phyloP scores from a whole-genome alignment of 1,140 invertebrate species.

The Penaeus japonicus region DNA sequence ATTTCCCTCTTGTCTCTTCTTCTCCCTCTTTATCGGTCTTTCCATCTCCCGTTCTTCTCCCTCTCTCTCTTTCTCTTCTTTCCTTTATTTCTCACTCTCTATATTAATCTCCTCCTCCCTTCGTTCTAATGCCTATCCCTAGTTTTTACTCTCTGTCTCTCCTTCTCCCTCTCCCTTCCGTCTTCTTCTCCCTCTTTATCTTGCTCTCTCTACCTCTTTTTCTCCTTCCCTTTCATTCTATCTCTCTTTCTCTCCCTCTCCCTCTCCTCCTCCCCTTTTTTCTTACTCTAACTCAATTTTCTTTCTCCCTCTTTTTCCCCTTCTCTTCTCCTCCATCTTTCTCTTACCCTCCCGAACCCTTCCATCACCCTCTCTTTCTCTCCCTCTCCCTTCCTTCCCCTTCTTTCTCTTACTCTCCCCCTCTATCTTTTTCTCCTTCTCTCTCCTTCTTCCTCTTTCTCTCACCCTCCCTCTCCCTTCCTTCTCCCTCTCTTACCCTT shows the following conservation, averaged over 20 bases:
- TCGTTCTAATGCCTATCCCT: background rate
- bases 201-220: background rate
- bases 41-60: too few relatives aligned
- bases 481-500: background rate
- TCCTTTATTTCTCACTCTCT: background rate
- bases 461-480: background rate
- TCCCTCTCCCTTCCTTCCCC: background rate
- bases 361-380: background rate
- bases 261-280: background rate
- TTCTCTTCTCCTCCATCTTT: background rate
- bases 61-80: too few relatives aligned
- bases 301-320: background rate
- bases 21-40: too few relatives aligned
- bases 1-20: too few relatives aligned
- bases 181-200: background rate
- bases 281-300: background rate
- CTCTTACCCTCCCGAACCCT: background rate
- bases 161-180: background rate
- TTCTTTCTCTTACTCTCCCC: slow-evolving; percentile 19
- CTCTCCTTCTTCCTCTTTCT: background rate
- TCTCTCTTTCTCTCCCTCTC: background rate
- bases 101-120: background rate
- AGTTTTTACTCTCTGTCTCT: background rate
- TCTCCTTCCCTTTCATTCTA: background rate
- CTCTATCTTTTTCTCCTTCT: background rate